Evolutionary conservation across 1,140 invertebrate genomes (phyloP), one percentile per base, ranked within the genome.

Genomic region (Octopus sinensis): DNA sequence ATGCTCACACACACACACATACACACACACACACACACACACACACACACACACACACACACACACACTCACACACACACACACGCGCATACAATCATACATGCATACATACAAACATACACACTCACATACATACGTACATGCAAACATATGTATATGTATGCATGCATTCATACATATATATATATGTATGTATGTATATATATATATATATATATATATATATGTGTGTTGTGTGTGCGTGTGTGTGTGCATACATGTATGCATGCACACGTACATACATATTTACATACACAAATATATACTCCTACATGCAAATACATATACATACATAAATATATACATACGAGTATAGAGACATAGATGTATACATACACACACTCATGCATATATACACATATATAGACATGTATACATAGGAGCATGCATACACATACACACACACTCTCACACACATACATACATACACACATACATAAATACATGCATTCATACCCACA

Each of bases 61-160:
- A 81, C 68, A 81, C n/a, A 81, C 54, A 81, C 54, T 62, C 54
- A 81, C n/a, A 76, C 43, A 81, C 5, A 76, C 54, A 54, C 51
- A 76, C 54, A 76, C 5, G 2, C 0, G 4, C 17, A 76, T 52
- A 81, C 23, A 76, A 3, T 76, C 10, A 62, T 52, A 81, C 23
- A 76, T 76, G 53, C 13, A 76, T 76, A 81, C 23, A 54, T 68
- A 77, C 23, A 77, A 53, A 77, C 23, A 81, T 76, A 77, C 13
- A 81, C 54, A 77, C 23, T 53, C 17, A 77, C 53, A 81, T 76
- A 77, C 54, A 76, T 53, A 76, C 52, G 77, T 53, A 77, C 54
- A 81, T 76, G 4, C 30, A 81, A 43, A 81, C 54, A 81, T 76
- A 76, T 75, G 17, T 12, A 4, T 62, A 62, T 62, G 17, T 62